phyloP scores from a whole-genome alignment of 2,797 vertebrate species.

The Carduelis carduelis region DNA sequence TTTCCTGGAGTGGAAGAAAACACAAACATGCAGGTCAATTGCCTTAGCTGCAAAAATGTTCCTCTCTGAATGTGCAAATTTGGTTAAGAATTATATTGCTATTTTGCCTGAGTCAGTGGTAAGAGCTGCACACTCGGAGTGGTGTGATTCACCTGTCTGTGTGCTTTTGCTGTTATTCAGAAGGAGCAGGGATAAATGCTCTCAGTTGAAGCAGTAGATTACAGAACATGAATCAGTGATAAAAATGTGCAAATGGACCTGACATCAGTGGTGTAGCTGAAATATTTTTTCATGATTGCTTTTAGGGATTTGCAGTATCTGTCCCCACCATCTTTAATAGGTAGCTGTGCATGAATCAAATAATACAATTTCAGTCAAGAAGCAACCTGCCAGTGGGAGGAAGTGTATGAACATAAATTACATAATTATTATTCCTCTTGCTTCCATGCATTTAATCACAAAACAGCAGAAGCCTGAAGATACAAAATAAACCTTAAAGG shows the following conservation, averaged over 20 bases:
- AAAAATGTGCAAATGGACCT: slow-evolving; percentile 50
- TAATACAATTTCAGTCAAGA: slow-evolving; percentile 35
- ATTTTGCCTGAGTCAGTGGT: not conserved
- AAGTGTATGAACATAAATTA: slow-evolving; percentile 36
- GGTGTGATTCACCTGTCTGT: not conserved
- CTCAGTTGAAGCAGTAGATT: not conserved
- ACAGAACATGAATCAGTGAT: slow-evolving; percentile 12
- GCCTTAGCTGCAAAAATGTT: not conserved
- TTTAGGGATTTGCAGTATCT: slow-evolving; percentile 26
- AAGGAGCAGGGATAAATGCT: slow-evolving; percentile 4
- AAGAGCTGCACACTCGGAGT: not conserved
- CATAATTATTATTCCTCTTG: slow-evolving; percentile 39
- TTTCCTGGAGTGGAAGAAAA: not conserved
- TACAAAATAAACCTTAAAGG: slow-evolving; percentile 24
- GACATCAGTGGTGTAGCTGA: slow-evolving; percentile 4
- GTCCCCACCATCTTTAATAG: not conserved
- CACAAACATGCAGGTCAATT: not conserved
- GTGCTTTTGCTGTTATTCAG: not conserved
- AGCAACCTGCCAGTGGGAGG: slow-evolving; percentile 29
- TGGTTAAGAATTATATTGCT: not conserved
- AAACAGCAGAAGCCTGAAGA: slow-evolving; percentile 15
- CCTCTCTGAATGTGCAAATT: not conserved
- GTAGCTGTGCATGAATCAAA: slow-evolving; percentile 43
- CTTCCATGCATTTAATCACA: slow-evolving; percentile 41
- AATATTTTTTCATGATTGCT: slow-evolving; percentile 8